These are phyloP conservation scores for Sitta europaea DNA, from an alignment of 2,113 vertebrate species.

Conservation along the genomic window DNA sequence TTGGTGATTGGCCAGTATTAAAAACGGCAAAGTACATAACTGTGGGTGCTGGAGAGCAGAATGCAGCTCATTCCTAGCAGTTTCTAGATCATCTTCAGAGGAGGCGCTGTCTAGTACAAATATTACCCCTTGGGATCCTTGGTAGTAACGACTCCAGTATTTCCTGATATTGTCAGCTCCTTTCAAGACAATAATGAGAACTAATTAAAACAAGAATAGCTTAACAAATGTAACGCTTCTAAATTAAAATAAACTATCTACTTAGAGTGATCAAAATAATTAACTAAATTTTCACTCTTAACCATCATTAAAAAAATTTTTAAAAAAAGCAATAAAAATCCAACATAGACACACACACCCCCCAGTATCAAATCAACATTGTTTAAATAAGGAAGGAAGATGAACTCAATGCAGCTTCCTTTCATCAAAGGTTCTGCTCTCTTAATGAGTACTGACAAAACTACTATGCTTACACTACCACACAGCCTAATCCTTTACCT, in stretches of 20 bases:
- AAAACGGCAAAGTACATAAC: conserved; percentile 95
- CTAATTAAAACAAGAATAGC: not conserved
- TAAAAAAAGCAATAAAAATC: not conserved
- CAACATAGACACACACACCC: not conserved
- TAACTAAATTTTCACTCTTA: not conserved
- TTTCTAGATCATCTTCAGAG: conserved; percentile 92
- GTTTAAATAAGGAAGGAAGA: not conserved
- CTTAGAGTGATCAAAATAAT: not conserved
- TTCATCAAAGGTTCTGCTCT: not conserved
- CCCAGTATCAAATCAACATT: not conserved
- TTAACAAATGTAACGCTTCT: not conserved
- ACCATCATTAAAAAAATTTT: not conserved
- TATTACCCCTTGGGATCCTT: conserved; percentile 96
- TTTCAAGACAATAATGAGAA: conserved; percentile 68
- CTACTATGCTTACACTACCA: not conserved
- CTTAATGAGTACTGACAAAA: not conserved
- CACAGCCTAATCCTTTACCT: not conserved
- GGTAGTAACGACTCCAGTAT: conserved; percentile 99
- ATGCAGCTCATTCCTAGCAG: conserved; percentile 92
- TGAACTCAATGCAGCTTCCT: not conserved
- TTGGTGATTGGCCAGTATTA: conserved; percentile 98
- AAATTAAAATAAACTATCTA: not conserved
- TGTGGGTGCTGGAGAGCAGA: conserved; percentile 96
- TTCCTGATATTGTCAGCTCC: conserved; percentile 96
- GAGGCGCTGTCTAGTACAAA: conserved; percentile 96